Evolutionary conservation across 53 echinoderm and acorn worm species (phyloP).

Genomic region (Hippasteria phrygiana): DNA sequence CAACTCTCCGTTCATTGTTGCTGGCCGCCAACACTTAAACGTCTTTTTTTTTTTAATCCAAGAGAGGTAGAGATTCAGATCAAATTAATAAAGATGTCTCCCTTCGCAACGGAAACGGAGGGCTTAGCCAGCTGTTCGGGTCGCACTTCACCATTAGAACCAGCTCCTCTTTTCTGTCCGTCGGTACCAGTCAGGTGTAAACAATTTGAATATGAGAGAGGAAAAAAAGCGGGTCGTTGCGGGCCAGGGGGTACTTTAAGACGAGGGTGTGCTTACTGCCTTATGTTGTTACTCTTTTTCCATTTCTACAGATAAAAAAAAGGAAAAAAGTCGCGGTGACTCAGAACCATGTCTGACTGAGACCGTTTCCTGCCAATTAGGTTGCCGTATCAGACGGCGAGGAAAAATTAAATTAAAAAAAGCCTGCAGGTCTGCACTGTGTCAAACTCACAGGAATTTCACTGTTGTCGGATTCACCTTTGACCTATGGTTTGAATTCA

Average conservation of each 20-base stretch:
- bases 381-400: background rate
- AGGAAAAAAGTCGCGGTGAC: slow-evolving; percentile 32
- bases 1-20: slow-evolving; percentile 47
- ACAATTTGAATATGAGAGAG: background rate
- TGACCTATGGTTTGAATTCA: too few relatives aligned
- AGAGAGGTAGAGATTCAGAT: background rate
- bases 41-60: too few relatives aligned
- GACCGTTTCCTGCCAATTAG: slow-evolving; percentile 62
- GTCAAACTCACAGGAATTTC: background rate
- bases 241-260: background rate
- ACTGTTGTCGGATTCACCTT: background rate
- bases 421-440: background rate
- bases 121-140: background rate
- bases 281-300: slow-evolving; percentile 30
- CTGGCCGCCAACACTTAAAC: background rate
- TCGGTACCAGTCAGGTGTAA: background rate
- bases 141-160: background rate
- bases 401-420: background rate
- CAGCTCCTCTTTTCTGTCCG: background rate
- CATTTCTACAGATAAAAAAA: background rate
- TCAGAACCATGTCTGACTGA: slow-evolving; percentile 55
- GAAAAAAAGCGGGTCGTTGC: background rate
- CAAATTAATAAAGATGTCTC: background rate
- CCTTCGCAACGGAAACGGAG: background rate
- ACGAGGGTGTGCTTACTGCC: background rate